phyloP scores from a whole-genome alignment of 2,888 invertebrate genomes.

The Dorcus hopei region DNA sequence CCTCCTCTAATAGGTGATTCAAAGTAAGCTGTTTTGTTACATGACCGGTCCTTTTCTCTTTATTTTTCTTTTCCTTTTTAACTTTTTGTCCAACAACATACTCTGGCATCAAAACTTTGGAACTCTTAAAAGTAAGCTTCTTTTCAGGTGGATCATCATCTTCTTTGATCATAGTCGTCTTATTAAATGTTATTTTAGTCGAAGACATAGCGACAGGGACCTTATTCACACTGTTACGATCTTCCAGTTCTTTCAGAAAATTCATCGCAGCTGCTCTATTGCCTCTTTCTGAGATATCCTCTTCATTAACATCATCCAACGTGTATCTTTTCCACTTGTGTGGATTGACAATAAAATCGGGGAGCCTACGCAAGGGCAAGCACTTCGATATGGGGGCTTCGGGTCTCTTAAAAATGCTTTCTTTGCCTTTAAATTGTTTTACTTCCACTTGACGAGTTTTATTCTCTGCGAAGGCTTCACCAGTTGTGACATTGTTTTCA shows the following conservation, averaged over 20 bases:
- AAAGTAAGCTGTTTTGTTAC: slow-evolving; percentile 50
- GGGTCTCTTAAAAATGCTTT: slow-evolving; percentile 78
- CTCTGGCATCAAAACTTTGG: slow-evolving; percentile 77
- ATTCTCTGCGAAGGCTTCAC: slow-evolving; percentile 29
- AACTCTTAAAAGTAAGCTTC: slow-evolving; percentile 59
- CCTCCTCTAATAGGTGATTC: slow-evolving; percentile 54
- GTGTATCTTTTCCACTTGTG: slow-evolving; percentile 81
- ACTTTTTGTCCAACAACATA: slow-evolving; percentile 71
- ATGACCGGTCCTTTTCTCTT: slow-evolving; percentile 21
- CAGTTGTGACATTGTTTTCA: slow-evolving; percentile 20
- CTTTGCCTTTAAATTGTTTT: slow-evolving; percentile 64
- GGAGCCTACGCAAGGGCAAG: slow-evolving; percentile 51
- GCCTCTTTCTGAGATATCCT: slow-evolving; percentile 74
- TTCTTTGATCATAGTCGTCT: slow-evolving; percentile 22
- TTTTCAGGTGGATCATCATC: slow-evolving; percentile 31
- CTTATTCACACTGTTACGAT: slow-evolving; percentile 30
- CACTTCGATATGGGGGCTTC: slow-evolving; percentile 62
- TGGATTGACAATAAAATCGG: slow-evolving; percentile 68
- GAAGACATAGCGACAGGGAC: slow-evolving; percentile 32
- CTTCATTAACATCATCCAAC: slow-evolving; percentile 69
- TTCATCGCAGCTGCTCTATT: slow-evolving; percentile 76
- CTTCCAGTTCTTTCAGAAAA: slow-evolving; percentile 69
- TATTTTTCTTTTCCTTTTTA: slow-evolving; percentile 49
- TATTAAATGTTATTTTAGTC: slow-evolving; percentile 40
- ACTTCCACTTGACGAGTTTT: slow-evolving; percentile 48